Percentiles rank a stretch among this genome's conserved stretches.
Evolutionary conservation across 2,888 invertebrate species (phyloP).

Genomic region (Halictus quadricinctus): DNA sequence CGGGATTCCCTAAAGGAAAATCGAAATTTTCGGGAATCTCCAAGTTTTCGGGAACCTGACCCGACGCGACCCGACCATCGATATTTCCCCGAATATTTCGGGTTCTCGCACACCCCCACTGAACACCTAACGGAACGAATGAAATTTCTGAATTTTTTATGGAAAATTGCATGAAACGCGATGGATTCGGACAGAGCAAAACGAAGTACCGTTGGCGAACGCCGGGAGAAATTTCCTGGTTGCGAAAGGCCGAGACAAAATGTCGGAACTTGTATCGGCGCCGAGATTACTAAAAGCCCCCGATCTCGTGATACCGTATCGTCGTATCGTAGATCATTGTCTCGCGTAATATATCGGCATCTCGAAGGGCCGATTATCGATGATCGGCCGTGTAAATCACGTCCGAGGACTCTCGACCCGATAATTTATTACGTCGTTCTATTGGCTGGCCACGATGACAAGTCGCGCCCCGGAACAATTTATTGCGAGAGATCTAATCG

Average conservation of each 20-base stretch:
- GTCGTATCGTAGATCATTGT: constrained; percentile 47
- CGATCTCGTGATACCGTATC: constrained; percentile 31
- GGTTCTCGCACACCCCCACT: too few species aligned
- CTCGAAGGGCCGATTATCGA: constrained; percentile 56
- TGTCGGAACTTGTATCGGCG: neutral
- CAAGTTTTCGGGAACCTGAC: too few species aligned
- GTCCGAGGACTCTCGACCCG: constrained; percentile 35
- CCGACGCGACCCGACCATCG: too few species aligned
- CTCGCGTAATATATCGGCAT: constrained; percentile 52
- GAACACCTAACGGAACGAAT: neutral
- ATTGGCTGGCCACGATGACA: constrained; percentile 55
- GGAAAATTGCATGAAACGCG: neutral
- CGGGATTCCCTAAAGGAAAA: too few species aligned
- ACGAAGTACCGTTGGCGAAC: constrained; percentile 1
- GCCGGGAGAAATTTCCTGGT: neutral
- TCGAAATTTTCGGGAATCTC: too few species aligned
- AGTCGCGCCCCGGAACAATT: constrained; percentile 55
- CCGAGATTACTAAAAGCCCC: constrained; percentile 11
- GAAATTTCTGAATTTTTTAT: neutral
- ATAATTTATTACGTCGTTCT: constrained; percentile 57
- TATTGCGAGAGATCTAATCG: constrained; percentile 56
- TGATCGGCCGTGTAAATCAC: constrained; percentile 57
- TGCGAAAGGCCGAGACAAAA: neutral
- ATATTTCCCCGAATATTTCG: too few species aligned
- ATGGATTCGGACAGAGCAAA: neutral